Evolutionary conservation across 2,797 vertebrate species (phyloP).

Genomic region (Myotis pilosus): DNA sequence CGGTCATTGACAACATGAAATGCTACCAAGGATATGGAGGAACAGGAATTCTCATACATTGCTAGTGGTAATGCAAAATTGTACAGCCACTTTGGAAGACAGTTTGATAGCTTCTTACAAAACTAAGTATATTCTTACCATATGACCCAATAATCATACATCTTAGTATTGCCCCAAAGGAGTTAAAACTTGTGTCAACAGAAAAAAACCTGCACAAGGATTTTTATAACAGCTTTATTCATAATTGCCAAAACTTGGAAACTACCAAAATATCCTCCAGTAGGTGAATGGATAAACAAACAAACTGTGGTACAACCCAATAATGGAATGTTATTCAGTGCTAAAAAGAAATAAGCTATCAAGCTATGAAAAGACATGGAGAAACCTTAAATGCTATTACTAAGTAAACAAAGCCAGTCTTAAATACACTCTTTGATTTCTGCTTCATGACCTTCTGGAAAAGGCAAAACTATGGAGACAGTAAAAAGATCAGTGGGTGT

Average conservation of each 20-base stretch:
- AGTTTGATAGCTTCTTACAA: neutral
- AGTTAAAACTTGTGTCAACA: neutral
- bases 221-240: neutral
- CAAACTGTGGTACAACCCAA: neutral
- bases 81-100: neutral
- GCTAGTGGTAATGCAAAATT: neutral
- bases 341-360: neutral
- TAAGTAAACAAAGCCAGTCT: neutral
- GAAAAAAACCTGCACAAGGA: neutral
- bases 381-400: neutral
- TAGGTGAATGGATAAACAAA: neutral
- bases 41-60: neutral
- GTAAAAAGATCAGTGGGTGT: neutral
- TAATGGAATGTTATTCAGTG: neutral
- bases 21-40: neutral
- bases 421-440: neutral
- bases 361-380: neutral
- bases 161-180: neutral
- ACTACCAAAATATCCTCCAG: neutral
- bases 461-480: neutral
- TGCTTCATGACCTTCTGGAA: neutral
- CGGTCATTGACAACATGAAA: neutral
- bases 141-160: neutral
- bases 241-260: neutral
- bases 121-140: neutral